Evolutionary conservation across 2,888 invertebrate genomes (phyloP).

Genomic region (Ormia ochracea): DNA sequence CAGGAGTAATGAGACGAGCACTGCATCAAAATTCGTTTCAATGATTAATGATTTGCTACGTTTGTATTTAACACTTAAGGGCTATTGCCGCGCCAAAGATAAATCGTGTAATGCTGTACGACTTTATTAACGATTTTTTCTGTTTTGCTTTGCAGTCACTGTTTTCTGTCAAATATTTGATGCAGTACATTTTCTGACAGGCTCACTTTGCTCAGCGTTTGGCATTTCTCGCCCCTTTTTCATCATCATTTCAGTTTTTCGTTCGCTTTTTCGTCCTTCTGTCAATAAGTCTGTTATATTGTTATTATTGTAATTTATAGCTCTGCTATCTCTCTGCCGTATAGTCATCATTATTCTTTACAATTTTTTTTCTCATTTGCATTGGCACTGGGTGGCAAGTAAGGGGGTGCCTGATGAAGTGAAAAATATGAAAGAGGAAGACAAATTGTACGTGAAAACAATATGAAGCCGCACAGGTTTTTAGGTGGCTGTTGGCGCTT

Average conservation of each 20-base stretch:
- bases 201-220: neutral
- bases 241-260: neutral
- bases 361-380: no score
- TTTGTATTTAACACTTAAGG: conserved; percentile 39
- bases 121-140: neutral
- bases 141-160: neutral
- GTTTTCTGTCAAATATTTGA: neutral
- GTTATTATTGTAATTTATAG: no score
- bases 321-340: no score
- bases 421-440: no score
- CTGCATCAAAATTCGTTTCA: neutral
- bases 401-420: no score
- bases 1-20: neutral
- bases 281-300: no score
- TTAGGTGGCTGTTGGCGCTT: no score
- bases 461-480: no score
- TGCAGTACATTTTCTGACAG: conserved; percentile 19
- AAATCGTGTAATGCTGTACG: neutral
- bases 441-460: no score
- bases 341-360: no score
- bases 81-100: neutral
- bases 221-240: neutral
- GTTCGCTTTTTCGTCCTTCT: neutral
- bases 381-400: no score
- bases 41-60: conserved; percentile 43